phyloP scores from a whole-genome alignment of 2,888 invertebrate species.

The Drosophila paucipuncta region DNA sequence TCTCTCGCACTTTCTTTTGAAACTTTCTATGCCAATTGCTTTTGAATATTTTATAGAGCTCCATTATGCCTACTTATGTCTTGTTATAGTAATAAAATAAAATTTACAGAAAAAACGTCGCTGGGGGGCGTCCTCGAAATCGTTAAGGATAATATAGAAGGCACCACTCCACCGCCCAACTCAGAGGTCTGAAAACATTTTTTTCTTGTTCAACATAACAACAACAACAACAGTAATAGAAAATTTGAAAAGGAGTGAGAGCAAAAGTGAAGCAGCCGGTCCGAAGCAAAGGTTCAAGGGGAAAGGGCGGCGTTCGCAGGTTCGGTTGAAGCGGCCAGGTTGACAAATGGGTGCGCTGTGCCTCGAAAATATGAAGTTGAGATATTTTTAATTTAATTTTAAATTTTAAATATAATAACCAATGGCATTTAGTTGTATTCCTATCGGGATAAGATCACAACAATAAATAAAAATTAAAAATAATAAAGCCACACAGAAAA shows the following conservation, averaged over 20 bases:
- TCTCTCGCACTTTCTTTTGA: neutral
- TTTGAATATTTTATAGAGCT: conserved; percentile 82
- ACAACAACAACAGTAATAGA: conserved; percentile 18
- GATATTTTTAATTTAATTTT: neutral
- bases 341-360: conserved; percentile 19
- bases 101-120: conserved; percentile 69
- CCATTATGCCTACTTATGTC: conserved; percentile 83
- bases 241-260: conserved; percentile 27
- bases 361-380: neutral
- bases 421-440: neutral
- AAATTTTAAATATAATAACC: neutral
- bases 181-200: conserved; percentile 55
- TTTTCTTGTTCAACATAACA: conserved; percentile 36
- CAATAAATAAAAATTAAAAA: neutral
- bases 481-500: neutral
- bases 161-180: conserved; percentile 30
- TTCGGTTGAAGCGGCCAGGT: conserved; percentile 25
- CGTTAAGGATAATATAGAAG: conserved; percentile 67
- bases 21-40: conserved; percentile 80
- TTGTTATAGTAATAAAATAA: conserved; percentile 84
- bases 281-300: conserved; percentile 13
- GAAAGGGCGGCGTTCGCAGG: neutral
- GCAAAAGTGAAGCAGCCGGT: conserved; percentile 29
- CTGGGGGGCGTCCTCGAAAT: conserved; percentile 41
- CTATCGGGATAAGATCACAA: neutral